phyloP scores from a whole-genome alignment of 1,140 invertebrate species.

The Coenobita brevimanus region DNA sequence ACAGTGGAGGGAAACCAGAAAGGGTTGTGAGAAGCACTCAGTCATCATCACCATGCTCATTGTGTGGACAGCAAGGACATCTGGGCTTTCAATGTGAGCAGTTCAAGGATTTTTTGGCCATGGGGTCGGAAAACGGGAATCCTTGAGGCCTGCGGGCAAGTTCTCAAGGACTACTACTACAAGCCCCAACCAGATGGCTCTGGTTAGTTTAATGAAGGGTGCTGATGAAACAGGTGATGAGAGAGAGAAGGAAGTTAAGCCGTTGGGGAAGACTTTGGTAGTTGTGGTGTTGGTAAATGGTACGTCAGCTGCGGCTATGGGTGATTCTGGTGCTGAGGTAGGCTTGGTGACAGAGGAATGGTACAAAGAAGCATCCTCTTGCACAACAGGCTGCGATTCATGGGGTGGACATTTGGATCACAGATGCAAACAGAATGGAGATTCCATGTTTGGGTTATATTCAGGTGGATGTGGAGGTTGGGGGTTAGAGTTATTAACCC shows the following conservation, averaged over 20 bases:
- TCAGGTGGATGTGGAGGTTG: no score
- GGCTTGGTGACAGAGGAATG: conserved; percentile 8
- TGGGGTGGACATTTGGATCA: neutral
- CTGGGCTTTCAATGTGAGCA: neutral
- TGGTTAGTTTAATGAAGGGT: neutral
- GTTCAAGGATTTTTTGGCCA: neutral
- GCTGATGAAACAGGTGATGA: no score
- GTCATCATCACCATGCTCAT: no score
- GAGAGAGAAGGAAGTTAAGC: neutral
- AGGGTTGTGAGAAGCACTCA: no score
- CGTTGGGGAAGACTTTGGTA: neutral
- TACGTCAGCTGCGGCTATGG: neutral
- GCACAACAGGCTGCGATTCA: neutral
- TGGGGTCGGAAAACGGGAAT: neutral
- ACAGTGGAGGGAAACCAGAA: no score
- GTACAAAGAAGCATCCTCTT: neutral
- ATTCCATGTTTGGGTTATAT: conserved; percentile 6
- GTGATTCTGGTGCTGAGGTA: conserved; percentile 6
- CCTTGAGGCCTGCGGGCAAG: neutral
- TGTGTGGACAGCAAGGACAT: neutral
- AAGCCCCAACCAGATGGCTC: neutral
- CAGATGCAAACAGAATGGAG: neutral
- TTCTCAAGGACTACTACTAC: neutral
- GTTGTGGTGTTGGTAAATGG: neutral
- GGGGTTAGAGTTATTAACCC: no score